Base-by-base conservation (phyloP, 1,140 invertebrate genomes). In the Lepidurus apus region DNA sequence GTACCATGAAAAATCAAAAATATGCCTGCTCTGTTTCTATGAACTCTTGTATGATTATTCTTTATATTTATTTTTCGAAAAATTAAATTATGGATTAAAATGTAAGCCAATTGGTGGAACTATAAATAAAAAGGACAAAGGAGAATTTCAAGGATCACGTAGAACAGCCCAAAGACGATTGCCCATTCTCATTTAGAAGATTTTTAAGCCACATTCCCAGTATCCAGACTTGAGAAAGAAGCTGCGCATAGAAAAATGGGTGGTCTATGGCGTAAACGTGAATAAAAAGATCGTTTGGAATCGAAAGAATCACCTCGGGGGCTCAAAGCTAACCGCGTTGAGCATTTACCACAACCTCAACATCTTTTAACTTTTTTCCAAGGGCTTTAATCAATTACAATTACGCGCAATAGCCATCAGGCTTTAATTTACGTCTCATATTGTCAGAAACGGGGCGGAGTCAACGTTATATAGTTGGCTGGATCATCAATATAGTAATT, bases 321-420 rank as follows among this genome's bases (percentile, higher is more conserved):
- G 0, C 2, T 34, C 34, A 34, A 2, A 34, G 34, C 34, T 34
- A 13, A 65, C 53, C 53, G 53, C 53, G 53, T 65, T 13, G 34
- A 34, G 9, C 21, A 65, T 65, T 11, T 65, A n/a, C 17, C 53
- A 65, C 53, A 65, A 65, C 21, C 53, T 65, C 21, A 65, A 65
- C 21, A 21, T 13, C 53, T 65, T 65, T 65, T 65, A 65, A 65
- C 53, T 65, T 21, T 65, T 34, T 34, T 9, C 4, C 53, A 65
- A 65, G 53, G 17, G 21, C 53, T 65, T 65, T 65, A 65, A 65
- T 65, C 53, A 65, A 65, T 65, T 65, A 65, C 53, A 65, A 65
- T 65, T 65, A 65, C 53, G 53, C 17, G 53, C 53, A 65, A 65
- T 65, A 65, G 17, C 53, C 53, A 17, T 65, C 21, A 65, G 21